Base-by-base conservation (phyloP, 2,113 vertebrate species). In the Cebidichthys violaceus region DNA sequence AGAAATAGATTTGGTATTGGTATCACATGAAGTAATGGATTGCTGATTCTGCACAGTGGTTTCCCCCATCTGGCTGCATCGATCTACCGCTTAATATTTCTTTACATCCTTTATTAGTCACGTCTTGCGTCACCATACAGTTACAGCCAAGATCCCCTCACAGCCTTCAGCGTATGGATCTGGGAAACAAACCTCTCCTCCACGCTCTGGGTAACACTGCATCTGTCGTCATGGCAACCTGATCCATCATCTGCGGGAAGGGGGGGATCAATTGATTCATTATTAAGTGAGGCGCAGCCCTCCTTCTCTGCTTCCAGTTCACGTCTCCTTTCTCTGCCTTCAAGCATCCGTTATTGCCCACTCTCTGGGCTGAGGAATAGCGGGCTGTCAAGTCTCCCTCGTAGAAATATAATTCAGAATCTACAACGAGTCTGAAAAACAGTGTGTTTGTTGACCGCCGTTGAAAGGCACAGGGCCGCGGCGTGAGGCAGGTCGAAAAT, bases 261-360 rank as follows among this genome's bases (percentile, higher is more conserved):
- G 43, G 50, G 24, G 85, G 87, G 92, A 93, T 95, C 93, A 93
- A 94, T 94, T 92, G 94, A 94, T 93, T 93, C 92, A 93, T 93
- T 94, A 94, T 92, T 94, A 92, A 93, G 87, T 85, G 90, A 90
- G 90, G 88, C 86, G 79, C 86, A 80, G 88, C 81, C 86, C 86
- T 81, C 84, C 90, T 81, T 77, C 87, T 93, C 89, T 90, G 94
- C 90, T 92, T 94, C 85, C 93, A 88, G 91, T 90, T 88, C 94
- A 95, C 90, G 91, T 92, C 90, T 91, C 75, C 89, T 89, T 60
- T 77, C 87, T 90, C 89, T 88, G 79, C 90, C 92, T 90, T 79
- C 85, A 14, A 89, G 85, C 93, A 93, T 94, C 89, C 84, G 93
- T 94, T 94, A 94, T 93, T 94, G 85, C 88, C 90, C 88, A 88